Conservation (phyloP, 1,140 invertebrate species). For the Dreissena polymorpha region DNA sequence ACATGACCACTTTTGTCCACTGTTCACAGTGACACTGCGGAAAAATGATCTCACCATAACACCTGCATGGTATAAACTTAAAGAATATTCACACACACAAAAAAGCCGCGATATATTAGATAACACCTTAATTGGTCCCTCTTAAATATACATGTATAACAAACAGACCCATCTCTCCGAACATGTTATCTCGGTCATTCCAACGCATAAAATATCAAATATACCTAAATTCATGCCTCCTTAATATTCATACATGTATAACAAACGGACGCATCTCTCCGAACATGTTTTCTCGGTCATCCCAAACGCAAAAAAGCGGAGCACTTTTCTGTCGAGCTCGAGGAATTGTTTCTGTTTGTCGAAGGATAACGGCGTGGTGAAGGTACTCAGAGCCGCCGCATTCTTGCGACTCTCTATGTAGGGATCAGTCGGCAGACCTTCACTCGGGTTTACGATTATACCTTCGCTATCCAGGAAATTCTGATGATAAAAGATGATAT, state of each 20-base stretch:
- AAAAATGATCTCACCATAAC: too few relatives aligned
- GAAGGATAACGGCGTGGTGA: slow-evolving; percentile 76
- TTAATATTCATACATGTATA: slow-evolving; percentile 77
- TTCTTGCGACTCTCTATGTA: slow-evolving; percentile 82
- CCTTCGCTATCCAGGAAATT: slow-evolving; percentile 92
- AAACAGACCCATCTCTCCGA: too few relatives aligned
- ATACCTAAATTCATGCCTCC: too few relatives aligned
- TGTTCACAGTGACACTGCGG: too few relatives aligned
- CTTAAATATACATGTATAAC: too few relatives aligned
- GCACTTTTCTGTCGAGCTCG: slow-evolving; percentile 80
- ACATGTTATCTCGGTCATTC: too few relatives aligned
- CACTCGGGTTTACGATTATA: slow-evolving; percentile 86
- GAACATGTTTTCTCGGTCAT: slow-evolving; percentile 86
- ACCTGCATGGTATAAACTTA: too few relatives aligned
- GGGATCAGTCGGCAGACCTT: slow-evolving; percentile 86
- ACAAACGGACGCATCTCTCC: slow-evolving; percentile 83
- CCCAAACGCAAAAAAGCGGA: slow-evolving; percentile 89
- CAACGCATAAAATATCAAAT: too few relatives aligned
- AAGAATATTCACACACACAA: too few relatives aligned
- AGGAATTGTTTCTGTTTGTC: slow-evolving; percentile 79
- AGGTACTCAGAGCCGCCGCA: slow-evolving; percentile 74
- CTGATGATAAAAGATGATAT: slow-evolving; percentile 74
- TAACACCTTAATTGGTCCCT: too few relatives aligned
- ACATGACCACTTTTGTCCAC: too few relatives aligned
- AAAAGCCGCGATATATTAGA: too few relatives aligned